These are phyloP conservation scores for Biston stratarius DNA, from an alignment of 2,888 invertebrate genomes.

Conservation along the genomic window DNA sequence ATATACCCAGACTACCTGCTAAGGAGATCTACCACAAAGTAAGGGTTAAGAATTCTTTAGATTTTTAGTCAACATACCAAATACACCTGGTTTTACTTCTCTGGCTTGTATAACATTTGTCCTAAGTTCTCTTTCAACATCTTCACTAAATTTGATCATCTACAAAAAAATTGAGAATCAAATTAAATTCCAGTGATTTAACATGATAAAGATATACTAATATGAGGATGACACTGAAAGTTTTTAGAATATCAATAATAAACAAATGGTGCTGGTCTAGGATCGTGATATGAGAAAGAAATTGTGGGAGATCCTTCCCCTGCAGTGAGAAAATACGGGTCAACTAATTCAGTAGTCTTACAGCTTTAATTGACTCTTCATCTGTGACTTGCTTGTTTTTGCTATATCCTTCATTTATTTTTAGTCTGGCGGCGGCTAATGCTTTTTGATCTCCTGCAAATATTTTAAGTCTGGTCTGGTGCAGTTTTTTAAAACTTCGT, in stretches of 20 bases:
- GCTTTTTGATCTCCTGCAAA: constrained; percentile 89
- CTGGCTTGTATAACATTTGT: constrained; percentile 91
- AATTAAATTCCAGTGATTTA: neutral
- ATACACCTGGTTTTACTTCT: constrained; percentile 89
- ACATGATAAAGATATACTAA: neutral
- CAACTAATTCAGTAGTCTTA: constrained; percentile 60
- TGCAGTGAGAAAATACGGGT: too few species aligned
- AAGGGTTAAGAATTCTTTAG: too few species aligned
- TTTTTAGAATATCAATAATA: too few species aligned
- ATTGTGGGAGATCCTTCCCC: too few species aligned
- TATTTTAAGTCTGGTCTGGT: constrained; percentile 88
- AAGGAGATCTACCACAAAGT: too few species aligned
- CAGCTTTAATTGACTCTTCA: constrained; percentile 87
- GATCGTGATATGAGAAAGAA: too few species aligned
- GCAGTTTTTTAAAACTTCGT: constrained; percentile 89
- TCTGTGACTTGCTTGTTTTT: constrained; percentile 89
- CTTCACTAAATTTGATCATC: constrained; percentile 89
- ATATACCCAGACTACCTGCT: too few species aligned
- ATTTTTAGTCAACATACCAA: constrained; percentile 74
- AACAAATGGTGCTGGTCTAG: too few species aligned
- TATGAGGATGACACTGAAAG: neutral
- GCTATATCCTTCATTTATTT: constrained; percentile 91
- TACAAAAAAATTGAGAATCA: constrained; percentile 65
- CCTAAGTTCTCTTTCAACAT: constrained; percentile 90
- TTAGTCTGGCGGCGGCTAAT: constrained; percentile 87